Base-by-base conservation (phyloP, 2,113 vertebrate species). In the Siniperca knerii region DNA sequence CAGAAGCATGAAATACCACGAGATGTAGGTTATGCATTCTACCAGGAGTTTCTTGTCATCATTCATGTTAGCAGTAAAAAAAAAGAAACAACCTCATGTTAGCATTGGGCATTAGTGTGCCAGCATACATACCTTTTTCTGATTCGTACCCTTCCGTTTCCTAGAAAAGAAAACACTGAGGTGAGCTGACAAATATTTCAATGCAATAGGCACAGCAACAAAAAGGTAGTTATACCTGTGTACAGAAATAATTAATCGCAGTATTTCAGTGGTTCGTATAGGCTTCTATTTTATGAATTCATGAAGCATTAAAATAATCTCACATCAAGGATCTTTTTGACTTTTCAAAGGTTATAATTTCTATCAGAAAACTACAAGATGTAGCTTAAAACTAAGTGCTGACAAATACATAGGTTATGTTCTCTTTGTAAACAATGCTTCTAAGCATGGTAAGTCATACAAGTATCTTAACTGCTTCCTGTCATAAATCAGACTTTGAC, bases 51-150 rank as follows among this genome's bases (percentile, higher is more conserved):
- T 83, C 74, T 68, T 64, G 77, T 81, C 69, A 88, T 80, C 44
- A 73, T 52, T 67, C 4, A 11, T 16, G 33, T 60, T 44, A 67
- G 42, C 80, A 88, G 89, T 46, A 33, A 54, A 86, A 73, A 73
- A 86, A 73, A 73, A 62, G 50, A 83, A 44, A 37, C 23, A 65
- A 64, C 54, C 55, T 61, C 55, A 54, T 52, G 37, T 90, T 85
- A 85, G 44, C 60, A 66, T 10, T 65, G 18, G 83, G 33, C 67
- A 76, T 74, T 60, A 62, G 42, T 78, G 12, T 60, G 57, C 35
- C 48, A 58, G 75, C 46, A 94, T 94, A 97, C 98, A 96, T 98
- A 99, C 98, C 98, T 97, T 97, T 98, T 93, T 98, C 97, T 92
- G 96, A 97, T 92, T 98, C 98, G 92, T 97, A 96, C 88, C 98